Conservation (phyloP, 2,888 invertebrate species). For the Agonopterix subpropinquella region DNA sequence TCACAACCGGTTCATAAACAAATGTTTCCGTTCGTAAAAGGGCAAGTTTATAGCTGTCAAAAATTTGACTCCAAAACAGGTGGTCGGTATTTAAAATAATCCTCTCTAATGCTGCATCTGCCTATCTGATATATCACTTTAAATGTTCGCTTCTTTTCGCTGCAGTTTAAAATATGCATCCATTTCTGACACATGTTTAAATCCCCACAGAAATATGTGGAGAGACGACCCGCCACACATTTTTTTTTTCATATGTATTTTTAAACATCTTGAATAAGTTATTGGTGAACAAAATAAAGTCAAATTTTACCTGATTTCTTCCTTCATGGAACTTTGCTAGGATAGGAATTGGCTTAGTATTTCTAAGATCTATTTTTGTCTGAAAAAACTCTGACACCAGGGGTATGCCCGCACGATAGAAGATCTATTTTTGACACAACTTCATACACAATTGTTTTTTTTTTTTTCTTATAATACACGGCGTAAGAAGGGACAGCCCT, state of each 20-base stretch:
- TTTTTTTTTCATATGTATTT: slow-evolving; percentile 20
- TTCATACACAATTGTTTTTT: no score
- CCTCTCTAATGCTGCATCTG: slow-evolving; percentile 54
- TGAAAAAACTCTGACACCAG: no score
- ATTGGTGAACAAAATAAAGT: no score
- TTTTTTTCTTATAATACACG: no score
- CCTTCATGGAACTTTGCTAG: no score
- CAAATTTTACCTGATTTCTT: no score
- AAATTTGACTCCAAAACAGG: slow-evolving; percentile 54
- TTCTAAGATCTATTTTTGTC: no score
- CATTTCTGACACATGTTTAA: slow-evolving; percentile 50
- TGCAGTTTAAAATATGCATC: slow-evolving; percentile 48
- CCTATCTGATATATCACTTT: slow-evolving; percentile 45
- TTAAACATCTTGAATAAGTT: no score
- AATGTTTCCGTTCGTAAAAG: slow-evolving; percentile 54
- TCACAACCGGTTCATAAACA: slow-evolving; percentile 21
- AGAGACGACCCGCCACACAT: slow-evolving; percentile 43
- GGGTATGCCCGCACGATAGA: no score
- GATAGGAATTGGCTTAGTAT: no score
- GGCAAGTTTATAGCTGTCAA: slow-evolving; percentile 32
- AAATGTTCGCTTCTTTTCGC: slow-evolving; percentile 15
- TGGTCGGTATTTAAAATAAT: slow-evolving; percentile 65
- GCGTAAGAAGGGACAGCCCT: no score
- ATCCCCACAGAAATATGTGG: slow-evolving; percentile 38
- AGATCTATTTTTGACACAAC: no score